Evolutionary conservation across 2,888 invertebrate species (phyloP).

Genomic region (Listrodromus nycthemerus): DNA sequence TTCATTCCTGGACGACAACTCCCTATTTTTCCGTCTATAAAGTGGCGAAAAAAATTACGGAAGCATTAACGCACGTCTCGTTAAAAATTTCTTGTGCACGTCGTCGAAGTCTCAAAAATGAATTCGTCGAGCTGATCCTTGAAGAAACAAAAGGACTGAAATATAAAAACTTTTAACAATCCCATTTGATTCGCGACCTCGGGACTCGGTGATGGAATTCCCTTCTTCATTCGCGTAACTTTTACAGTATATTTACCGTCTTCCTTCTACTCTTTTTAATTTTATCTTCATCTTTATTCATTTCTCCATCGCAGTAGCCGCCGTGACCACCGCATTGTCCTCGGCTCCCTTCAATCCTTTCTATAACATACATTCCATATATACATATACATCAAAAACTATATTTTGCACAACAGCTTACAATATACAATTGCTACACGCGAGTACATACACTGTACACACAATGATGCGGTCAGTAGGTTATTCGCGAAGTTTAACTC

Average conservation of each 20-base stretch:
- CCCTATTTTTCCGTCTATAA: background rate
- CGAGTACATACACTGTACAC: constrained; percentile 28
- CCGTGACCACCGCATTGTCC: constrained; percentile 70
- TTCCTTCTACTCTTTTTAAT: constrained; percentile 6
- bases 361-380: background rate
- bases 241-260: background rate
- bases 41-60: background rate
- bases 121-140: constrained; percentile 20
- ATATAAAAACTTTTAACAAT: constrained; percentile 19
- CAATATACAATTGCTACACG: background rate
- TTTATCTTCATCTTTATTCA: constrained; percentile 53
- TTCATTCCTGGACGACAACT: too few species aligned
- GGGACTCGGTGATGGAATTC: constrained; percentile 60
- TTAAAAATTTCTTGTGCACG: too few species aligned
- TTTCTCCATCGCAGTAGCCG: constrained; percentile 60
- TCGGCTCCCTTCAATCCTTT: constrained; percentile 58
- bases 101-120: background rate
- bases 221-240: constrained; percentile 18
- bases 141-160: background rate
- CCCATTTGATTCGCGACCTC: constrained; percentile 57
- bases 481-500: constrained; percentile 75
- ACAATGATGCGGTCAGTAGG: constrained; percentile 76
- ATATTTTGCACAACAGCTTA: constrained; percentile 18
- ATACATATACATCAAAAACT: background rate
- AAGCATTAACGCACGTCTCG: too few species aligned